These are phyloP conservation scores for Nesogale talazaci DNA, from an alignment of 2,113 vertebrate genomes.

Conservation along the genomic window DNA sequence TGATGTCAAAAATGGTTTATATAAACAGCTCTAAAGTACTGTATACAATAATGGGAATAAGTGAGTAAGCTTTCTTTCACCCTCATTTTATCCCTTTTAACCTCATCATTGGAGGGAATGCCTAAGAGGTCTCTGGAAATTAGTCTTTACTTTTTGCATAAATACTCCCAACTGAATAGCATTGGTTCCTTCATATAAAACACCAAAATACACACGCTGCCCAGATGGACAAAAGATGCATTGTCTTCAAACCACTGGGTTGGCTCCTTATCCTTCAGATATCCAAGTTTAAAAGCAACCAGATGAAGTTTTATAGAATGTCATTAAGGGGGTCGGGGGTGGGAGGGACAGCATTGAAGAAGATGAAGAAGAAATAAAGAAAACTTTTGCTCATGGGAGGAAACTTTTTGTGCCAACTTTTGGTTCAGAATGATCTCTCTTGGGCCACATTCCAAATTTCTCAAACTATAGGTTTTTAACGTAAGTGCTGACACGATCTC, in stretches of 20 bases:
- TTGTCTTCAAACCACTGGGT: constrained; percentile 73
- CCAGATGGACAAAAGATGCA: constrained; percentile 79
- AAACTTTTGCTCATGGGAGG: constrained; percentile 79
- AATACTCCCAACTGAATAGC: constrained; percentile 59
- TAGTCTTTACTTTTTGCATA: constrained; percentile 56
- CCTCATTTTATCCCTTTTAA: constrained; percentile 29
- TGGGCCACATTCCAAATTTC: constrained; percentile 70
- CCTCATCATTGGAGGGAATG: constrained; percentile 36
- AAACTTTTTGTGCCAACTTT: constrained; percentile 79
- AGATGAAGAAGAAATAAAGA: constrained; percentile 79
- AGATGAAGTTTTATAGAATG: constrained; percentile 81
- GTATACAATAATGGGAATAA: not conserved
- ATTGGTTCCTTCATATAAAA: constrained; percentile 61
- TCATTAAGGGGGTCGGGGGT: not conserved
- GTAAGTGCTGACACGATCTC: constrained; percentile 69
- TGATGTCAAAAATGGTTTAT: not conserved
- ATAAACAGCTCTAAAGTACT: constrained; percentile 1
- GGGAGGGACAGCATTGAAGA: constrained; percentile 52
- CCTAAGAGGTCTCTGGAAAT: constrained; percentile 65
- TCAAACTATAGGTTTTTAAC: constrained; percentile 69
- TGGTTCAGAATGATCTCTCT: constrained; percentile 69
- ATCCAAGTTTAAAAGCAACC: constrained; percentile 82
- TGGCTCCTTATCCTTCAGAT: constrained; percentile 73
- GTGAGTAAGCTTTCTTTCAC: constrained; percentile 3
- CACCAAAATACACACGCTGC: constrained; percentile 62